Evolutionary conservation across 2,888 invertebrate genomes (phyloP), one percentile per base, ranked within the genome.

Genomic region (Pilophorus perplexus): DNA sequence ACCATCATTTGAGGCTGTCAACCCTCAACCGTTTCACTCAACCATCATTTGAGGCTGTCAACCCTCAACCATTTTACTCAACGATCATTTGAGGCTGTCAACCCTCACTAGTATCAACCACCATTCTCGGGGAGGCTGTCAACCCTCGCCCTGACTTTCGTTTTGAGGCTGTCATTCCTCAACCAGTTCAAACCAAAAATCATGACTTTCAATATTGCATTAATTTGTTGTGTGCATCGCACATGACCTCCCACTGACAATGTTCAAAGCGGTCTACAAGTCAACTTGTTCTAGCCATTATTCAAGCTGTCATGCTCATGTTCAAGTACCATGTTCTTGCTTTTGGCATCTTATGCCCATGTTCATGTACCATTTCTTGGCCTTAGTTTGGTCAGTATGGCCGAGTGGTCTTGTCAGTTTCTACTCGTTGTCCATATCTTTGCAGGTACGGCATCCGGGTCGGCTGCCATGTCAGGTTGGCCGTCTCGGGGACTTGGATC

Each of bases 381-480:
- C 16, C 2, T 28, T 10, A 12, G 3, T 5, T n/a, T 55, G 33
- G 55, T 38, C 55, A 55, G 52, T 52, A 14, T 52, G 52, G 52
- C 52, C 52, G 52, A 52, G 52, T 52, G 52, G 10, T 23, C 14
- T 16, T 46, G 46, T 16, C 52, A 52, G 52, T 20, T 55, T 3
- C 55, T 55, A 8, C 55, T 33, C 2, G 22, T 20, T n/a, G n/a
- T n/a, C n/a, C n/a, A n/a, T n/a, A n/a, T n/a, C n/a, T 33, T 38
- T 54, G 54, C 55, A 55, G 55, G 38, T 20, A 20, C 37, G 37
- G 38, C 55, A 37, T 55, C 55, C 38, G 55, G 55, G 55, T 18
- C 55, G 38, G 37, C 38, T 55, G 55, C 55, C 55, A 16, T 55
- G 38, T 55, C 55, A 55, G 55, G 55, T 55, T 55, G 55, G 55